Evolutionary conservation across 2,113 vertebrate genomes (phyloP).

Genomic region (Oncorhynchus clarkii): DNA sequence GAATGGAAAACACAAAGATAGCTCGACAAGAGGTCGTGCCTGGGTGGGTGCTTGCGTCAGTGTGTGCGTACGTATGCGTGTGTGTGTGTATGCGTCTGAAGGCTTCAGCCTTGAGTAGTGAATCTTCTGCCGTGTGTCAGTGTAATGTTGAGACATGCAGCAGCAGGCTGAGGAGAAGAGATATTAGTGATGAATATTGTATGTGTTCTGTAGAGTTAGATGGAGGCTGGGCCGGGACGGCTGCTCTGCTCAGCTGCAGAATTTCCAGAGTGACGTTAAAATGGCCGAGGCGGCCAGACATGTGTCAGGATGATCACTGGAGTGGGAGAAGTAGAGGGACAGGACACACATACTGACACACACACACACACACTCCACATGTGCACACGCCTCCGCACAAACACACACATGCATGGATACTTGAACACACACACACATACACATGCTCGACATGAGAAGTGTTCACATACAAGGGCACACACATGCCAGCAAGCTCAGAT

Average conservation of each 20-base stretch:
- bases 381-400: neutral
- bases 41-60: neutral
- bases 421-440: neutral
- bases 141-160: slow-evolving; percentile 34
- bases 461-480: neutral
- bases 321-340: slow-evolving; percentile 51
- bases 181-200: slow-evolving; percentile 76
- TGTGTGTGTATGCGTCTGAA: slow-evolving; percentile 10
- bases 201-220: slow-evolving; percentile 72
- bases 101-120: slow-evolving; percentile 54
- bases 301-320: slow-evolving; percentile 75
- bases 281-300: slow-evolving; percentile 74
- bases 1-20: too few species aligned
- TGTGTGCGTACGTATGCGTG: neutral
- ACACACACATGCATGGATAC: neutral
- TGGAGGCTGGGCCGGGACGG: slow-evolving; percentile 64
- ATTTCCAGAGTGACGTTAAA: slow-evolving; percentile 77
- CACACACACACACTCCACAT: neutral
- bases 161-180: slow-evolving; percentile 46
- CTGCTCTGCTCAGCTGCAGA: slow-evolving; percentile 73
- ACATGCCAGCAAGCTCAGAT: neutral
- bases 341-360: slow-evolving; percentile 10
- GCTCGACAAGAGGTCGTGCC: neutral
- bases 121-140: slow-evolving; percentile 70
- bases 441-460: neutral